Percentiles rank a stretch among this genome's conserved stretches.
Evolutionary conservation across 2,888 invertebrate genomes (phyloP).

Genomic region (Brachypterus glaber): DNA sequence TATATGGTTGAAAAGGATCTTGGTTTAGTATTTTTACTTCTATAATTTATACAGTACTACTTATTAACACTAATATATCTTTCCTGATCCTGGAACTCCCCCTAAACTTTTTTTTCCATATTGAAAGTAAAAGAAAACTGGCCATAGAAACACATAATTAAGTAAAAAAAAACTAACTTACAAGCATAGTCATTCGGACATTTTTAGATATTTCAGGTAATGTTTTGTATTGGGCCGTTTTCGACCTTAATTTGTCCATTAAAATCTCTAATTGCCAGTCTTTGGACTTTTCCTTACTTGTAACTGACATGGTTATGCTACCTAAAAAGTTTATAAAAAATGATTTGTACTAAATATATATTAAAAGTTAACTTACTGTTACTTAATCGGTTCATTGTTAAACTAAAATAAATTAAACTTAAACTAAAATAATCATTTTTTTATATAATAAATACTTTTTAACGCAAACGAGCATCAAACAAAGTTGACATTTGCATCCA

Average conservation of each 20-base stretch:
- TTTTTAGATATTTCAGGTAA: conserved; percentile 81
- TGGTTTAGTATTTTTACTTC: no score
- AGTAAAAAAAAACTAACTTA: conserved; percentile 41
- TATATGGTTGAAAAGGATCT: no score
- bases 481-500: conserved; percentile 29
- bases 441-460: conserved; percentile 16
- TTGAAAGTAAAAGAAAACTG: no score
- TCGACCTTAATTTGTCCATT: conserved; percentile 85
- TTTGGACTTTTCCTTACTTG: conserved; percentile 49
- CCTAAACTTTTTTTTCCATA: no score
- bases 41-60: no score
- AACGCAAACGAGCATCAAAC: conserved; percentile 27
- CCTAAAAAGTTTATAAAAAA: conserved; percentile 18
- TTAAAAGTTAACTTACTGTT: conserved; percentile 25
- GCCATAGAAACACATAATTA: no score
- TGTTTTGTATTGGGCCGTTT: conserved; percentile 70
- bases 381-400: conserved; percentile 27
- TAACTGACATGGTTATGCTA: conserved; percentile 22
- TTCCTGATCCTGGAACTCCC: no score
- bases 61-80: no score
- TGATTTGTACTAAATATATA: conserved; percentile 9
- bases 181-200: conserved; percentile 76
- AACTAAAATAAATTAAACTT: conserved; percentile 7
- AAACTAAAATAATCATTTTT: conserved; percentile 19
- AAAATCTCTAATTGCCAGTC: conserved; percentile 76